phyloP scores from a whole-genome alignment of 2,113 vertebrate genomes.

The Oryzias javanicus region DNA sequence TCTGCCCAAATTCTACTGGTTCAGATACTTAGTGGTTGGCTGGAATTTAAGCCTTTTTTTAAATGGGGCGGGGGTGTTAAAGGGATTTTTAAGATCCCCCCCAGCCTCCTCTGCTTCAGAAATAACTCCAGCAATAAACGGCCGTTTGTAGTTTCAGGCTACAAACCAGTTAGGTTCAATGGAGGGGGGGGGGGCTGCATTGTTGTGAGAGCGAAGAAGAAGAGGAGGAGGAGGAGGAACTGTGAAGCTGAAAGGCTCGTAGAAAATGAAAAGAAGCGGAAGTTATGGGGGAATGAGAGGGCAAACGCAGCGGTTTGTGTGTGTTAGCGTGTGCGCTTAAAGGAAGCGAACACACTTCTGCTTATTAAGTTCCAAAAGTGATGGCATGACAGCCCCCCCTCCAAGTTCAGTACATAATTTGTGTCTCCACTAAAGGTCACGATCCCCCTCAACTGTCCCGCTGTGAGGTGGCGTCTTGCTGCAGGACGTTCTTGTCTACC shows the following conservation, averaged over 20 bases:
- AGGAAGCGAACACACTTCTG: conserved; percentile 43
- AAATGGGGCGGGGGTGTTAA: too few species aligned
- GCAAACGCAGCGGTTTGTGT: conserved; percentile 51
- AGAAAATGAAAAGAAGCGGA: conserved; percentile 70
- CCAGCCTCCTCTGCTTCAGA: too few species aligned
- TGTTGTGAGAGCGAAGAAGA: conserved; percentile 55
- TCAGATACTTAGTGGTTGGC: too few species aligned
- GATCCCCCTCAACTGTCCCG: background rate
- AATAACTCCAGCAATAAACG: too few species aligned
- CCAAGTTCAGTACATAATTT: background rate
- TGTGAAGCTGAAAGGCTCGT: conserved; percentile 56
- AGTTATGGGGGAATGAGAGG: conserved; percentile 54
- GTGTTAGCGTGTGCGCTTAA: conserved; percentile 22
- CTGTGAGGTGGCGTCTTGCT: background rate
- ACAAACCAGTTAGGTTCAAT: background rate
- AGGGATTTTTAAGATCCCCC: too few species aligned
- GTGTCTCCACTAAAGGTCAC: background rate
- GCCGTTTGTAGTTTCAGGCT: background rate
- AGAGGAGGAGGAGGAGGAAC: conserved; percentile 44
- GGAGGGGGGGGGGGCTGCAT: conserved; percentile 32
- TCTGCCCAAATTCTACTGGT: too few species aligned
- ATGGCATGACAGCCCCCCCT: background rate
- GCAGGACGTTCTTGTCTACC: background rate
- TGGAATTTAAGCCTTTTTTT: too few species aligned
- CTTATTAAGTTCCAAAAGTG: background rate